Evolutionary conservation across 2,113 vertebrate species (phyloP), one percentile per base, ranked within the genome.

Genomic region (Rhizomys pruinosus): DNA sequence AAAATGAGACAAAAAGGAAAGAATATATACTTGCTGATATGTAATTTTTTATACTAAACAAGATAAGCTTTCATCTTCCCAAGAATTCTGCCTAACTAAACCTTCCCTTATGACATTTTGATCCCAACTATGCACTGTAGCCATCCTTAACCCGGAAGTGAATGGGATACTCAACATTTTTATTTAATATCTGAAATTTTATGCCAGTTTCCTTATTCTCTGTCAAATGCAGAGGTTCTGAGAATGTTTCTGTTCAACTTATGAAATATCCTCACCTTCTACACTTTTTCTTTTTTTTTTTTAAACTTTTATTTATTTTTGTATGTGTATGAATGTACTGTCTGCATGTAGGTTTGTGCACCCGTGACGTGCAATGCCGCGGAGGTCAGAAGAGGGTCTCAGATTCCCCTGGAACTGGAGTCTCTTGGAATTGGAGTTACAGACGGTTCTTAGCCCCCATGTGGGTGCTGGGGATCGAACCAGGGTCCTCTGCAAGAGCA

Each of bases 181-280:
- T 55, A 13, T 34, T 87, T 87, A 39, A 76, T 64, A 92, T 22
- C 44, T 84, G 29, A 91, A 74, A 72, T 78, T 88, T 29, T 74
- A 69, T 52, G 13, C 23, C 17, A 57, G 32, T 63, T 85, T 73
- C 66, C 20, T 76, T 90, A 29, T 13, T 64, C 32, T 92, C 42
- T 59, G 4, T 52, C 32, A 64, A 88, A 66, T 22, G 23, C 15
- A 90, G 93, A 85, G 20, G 6, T 6, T 76, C 9, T 4, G 25
- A 52, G 37, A 44, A 79, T 82, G 76, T 63, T 39, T 39, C 68
- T 7, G 16, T 12, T 64, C 20, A 44, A 8, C 17, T 77, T 64
- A 44, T 34, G 11, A 29, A 15, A 23, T 5, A 69, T 4, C 3
- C 11, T 59, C 63, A 78, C 69, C 76, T 16, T 74, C 47, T 89